Evolutionary conservation across 2,797 vertebrate genomes (phyloP).

Genomic region (Urophycis tenuis): DNA sequence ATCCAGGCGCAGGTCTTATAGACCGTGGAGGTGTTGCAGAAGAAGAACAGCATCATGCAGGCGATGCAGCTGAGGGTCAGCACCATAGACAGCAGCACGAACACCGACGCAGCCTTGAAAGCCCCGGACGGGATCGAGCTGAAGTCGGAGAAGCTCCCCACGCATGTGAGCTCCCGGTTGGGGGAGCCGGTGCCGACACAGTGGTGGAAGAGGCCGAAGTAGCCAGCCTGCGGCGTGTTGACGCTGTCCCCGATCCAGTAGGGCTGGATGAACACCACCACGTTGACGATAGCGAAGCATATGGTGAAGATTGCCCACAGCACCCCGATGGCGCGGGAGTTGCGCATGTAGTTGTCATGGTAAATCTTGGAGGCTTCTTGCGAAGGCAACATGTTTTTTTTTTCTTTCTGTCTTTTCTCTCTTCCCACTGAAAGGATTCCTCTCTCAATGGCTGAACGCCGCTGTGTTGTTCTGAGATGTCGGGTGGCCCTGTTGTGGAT

Average conservation of each 20-base stretch:
- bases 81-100: constrained; percentile 97
- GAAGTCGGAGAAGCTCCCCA: constrained; percentile 93
- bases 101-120: constrained; percentile 90
- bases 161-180: constrained; percentile 85
- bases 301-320: constrained; percentile 98
- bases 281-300: constrained; percentile 97
- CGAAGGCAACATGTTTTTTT: constrained; percentile 85
- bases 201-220: constrained; percentile 96
- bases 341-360: constrained; percentile 92
- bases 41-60: constrained; percentile 95
- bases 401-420: constrained; percentile 27
- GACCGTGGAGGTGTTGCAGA: constrained; percentile 97
- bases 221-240: constrained; percentile 88
- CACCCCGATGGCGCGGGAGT: constrained; percentile 92
- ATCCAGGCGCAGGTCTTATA: constrained; percentile 99
- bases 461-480: not conserved
- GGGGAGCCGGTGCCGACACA: constrained; percentile 84
- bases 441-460: constrained; percentile 12
- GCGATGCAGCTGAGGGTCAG: constrained; percentile 93
- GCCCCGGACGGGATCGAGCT: constrained; percentile 89
- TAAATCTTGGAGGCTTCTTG: constrained; percentile 95
- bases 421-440: constrained; percentile 19
- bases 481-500: not conserved
- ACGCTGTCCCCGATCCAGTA: constrained; percentile 98
- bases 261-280: constrained; percentile 96